Evolutionary conservation across 2,797 vertebrate genomes (phyloP).

Genomic region (Sebastes cheni): DNA sequence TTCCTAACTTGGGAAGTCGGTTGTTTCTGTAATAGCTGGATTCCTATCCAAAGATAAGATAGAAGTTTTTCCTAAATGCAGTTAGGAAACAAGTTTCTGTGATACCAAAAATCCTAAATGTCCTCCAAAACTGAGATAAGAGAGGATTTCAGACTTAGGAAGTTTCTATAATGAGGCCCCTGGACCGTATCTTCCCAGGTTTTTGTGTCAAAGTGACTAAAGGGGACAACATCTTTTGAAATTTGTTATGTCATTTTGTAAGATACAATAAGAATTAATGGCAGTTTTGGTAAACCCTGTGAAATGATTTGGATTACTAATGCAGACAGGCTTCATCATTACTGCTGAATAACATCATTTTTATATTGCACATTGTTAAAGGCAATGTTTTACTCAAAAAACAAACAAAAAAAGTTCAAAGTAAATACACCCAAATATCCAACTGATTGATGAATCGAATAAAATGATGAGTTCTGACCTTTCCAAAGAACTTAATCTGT

Average conservation of each 20-base stretch:
- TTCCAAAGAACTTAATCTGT: slow-evolving; percentile 97
- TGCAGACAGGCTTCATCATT: background rate
- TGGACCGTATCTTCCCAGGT: too few relatives aligned
- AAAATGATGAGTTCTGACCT: slow-evolving; percentile 77
- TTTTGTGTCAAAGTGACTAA: too few relatives aligned
- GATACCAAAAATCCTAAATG: too few relatives aligned
- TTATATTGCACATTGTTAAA: background rate
- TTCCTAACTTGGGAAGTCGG: fast-evolving
- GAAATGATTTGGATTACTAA: background rate
- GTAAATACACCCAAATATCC: background rate
- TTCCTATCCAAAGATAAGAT: background rate
- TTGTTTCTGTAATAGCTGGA: background rate
- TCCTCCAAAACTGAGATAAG: too few relatives aligned
- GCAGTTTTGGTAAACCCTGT: too few relatives aligned
- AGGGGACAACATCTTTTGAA: too few relatives aligned
- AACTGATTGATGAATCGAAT: background rate
- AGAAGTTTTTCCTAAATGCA: background rate
- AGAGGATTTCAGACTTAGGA: too few relatives aligned
- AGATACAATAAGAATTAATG: background rate
- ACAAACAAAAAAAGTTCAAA: background rate
- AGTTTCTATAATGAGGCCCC: too few relatives aligned
- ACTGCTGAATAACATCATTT: background rate
- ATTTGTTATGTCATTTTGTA: background rate
- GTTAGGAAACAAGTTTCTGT: too few relatives aligned
- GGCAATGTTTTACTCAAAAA: background rate